These are phyloP conservation scores for Mylabris sibirica DNA, from an alignment of 2,888 invertebrate genomes.

Conservation along the genomic window DNA sequence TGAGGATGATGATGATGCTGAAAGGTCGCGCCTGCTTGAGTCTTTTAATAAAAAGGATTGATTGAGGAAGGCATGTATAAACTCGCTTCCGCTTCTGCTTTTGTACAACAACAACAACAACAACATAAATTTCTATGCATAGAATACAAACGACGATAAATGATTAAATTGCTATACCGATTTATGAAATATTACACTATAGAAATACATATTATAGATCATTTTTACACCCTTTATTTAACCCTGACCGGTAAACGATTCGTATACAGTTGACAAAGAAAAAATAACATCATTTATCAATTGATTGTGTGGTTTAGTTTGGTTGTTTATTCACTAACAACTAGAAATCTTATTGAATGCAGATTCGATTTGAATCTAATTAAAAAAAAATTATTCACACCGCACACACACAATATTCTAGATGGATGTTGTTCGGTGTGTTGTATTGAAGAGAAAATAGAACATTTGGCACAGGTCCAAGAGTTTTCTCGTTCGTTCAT, in stretches of 20 bases:
- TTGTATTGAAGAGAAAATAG: neutral
- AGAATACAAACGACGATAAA: neutral
- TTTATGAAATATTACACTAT: neutral
- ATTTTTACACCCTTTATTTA: too few species aligned
- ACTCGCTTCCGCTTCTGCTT: constrained; percentile 24
- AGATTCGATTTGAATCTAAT: neutral
- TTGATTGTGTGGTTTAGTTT: neutral
- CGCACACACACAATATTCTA: neutral
- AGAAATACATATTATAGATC: neutral
- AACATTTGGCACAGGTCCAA: constrained; percentile 17
- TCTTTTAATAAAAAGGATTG: constrained; percentile 24
- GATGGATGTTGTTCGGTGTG: neutral
- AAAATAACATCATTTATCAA: neutral
- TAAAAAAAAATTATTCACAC: neutral
- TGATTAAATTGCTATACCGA: neutral
- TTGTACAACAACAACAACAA: constrained; percentile 22
- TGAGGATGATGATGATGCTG: constrained; percentile 11
- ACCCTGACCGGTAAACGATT: too few species aligned
- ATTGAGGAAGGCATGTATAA: constrained; percentile 33
- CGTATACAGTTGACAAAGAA: neutral
- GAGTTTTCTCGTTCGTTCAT: neutral
- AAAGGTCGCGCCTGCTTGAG: constrained; percentile 28
- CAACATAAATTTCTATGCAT: constrained; percentile 25
- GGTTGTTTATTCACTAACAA: too few species aligned
- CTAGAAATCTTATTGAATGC: too few species aligned